Evolutionary conservation across 2,113 vertebrate genomes (phyloP), one percentile per base, ranked within the genome.

Genomic region (Anas platyrhynchos): DNA sequence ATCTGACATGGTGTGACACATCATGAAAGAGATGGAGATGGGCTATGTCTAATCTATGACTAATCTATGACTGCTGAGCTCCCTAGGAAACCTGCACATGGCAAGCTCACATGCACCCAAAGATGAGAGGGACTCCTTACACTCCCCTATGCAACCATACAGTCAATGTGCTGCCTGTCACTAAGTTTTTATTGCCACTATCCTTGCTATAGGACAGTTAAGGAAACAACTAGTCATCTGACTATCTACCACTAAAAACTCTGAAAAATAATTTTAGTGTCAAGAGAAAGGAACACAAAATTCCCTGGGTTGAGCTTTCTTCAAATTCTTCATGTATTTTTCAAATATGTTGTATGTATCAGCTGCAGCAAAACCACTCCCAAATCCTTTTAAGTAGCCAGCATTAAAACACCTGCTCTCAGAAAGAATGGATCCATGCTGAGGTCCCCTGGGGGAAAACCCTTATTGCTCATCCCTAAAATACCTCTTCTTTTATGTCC

Each of bases 401-500:
- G 20, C 66, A 55, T 78, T 88, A 63, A 63, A 86, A 67, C 11
- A 86, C 31, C 34, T 90, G 65, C 36, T 94, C 18, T 7, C 13
- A 29, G 34, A n/a, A 27, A 67, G 43, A 86, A 31, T 48, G 8
- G 62, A 72, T 59, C 58, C 31, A 8, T 63, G n/a, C 48, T 75
- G 48, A 65, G 23, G 52, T 84, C 9, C 21, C 32, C 48, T 58
- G 22, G 18, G 59, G 9, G 16, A 61, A 48, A 32, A 65, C 29
- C 10, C n/a, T 80, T 54, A 59, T 77, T 75, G 54, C 59, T 96
- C 34, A 91, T 86, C 23, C 26, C 55, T 93, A 41, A 88, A 94
- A 56, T 41, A 67, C 69, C 75, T 94, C 75, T 91, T 86, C 73
- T 87, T 93, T 67, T 90, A 84, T 94, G 55, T 96, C 58, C 86